phyloP scores from a whole-genome alignment of 2,113 vertebrate species.

The Epinephelus lanceolatus region DNA sequence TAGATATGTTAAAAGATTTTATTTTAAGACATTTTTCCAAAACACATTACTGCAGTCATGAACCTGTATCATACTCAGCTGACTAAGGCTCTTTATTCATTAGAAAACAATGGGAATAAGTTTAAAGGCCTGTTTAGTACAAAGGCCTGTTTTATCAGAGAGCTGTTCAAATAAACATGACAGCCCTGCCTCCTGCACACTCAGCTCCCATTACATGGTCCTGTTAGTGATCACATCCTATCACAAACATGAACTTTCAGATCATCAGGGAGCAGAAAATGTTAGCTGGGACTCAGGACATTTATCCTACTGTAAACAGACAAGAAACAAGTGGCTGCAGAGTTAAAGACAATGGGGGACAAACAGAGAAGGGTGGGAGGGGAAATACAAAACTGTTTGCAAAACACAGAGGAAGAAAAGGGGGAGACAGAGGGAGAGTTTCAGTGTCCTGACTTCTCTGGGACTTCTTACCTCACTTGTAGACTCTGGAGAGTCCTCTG shows the following conservation, averaged over 20 bases:
- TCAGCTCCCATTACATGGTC: constrained; percentile 70
- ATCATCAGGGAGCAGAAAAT: constrained; percentile 14
- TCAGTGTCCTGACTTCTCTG: constrained; percentile 11
- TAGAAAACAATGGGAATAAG: constrained; percentile 43
- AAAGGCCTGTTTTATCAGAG: constrained; percentile 67
- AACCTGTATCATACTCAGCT: not conserved
- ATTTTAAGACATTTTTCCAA: not conserved
- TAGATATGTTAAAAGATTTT: not conserved
- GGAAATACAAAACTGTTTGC: not conserved
- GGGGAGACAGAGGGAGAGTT: constrained; percentile 2
- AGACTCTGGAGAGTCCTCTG: constrained; percentile 65
- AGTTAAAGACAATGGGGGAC: constrained; percentile 19
- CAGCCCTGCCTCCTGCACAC: constrained; percentile 63
- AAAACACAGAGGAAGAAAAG: constrained; percentile 27
- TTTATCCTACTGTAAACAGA: not conserved
- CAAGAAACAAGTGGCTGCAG: constrained; percentile 21
- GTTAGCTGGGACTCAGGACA: constrained; percentile 3
- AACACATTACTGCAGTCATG: not conserved
- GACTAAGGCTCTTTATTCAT: constrained; percentile 18
- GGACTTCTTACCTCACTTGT: constrained; percentile 77
- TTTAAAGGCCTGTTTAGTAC: constrained; percentile 41
- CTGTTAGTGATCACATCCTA: constrained; percentile 59
- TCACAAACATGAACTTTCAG: constrained; percentile 25
- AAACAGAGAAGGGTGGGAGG: constrained; percentile 28
- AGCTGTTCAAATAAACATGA: constrained; percentile 85